phyloP scores from a whole-genome alignment of 1,140 invertebrate species.

The silkworm (Bombyx mori) region DNA sequence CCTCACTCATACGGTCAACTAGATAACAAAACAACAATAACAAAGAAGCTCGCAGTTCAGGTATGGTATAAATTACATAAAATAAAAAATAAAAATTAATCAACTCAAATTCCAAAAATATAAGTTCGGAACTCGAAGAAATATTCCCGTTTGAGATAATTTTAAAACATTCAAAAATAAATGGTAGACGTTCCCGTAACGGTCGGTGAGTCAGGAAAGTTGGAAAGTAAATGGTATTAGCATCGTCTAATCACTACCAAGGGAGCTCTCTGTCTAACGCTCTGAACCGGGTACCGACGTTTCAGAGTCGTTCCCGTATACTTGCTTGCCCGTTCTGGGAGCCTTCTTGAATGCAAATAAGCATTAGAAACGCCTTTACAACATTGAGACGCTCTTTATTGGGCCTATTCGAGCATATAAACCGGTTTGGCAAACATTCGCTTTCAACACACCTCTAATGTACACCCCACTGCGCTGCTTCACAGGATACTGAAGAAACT shows the following conservation, averaged over 20 bases:
- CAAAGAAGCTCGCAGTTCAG: too few species aligned
- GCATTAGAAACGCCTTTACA: constrained; percentile 62
- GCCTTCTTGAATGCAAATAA: constrained; percentile 67
- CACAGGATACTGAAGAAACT: background rate
- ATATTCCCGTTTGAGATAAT: constrained; percentile 33
- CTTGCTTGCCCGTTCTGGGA: constrained; percentile 44
- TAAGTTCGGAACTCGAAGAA: background rate
- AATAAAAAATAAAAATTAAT: too few species aligned
- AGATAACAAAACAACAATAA: too few species aligned
- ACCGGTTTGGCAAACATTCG: constrained; percentile 38
- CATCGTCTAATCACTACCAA: constrained; percentile 62
- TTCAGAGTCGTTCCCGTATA: constrained; percentile 42
- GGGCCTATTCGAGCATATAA: constrained; percentile 47
- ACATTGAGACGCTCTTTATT: constrained; percentile 61
- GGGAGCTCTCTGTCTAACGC: constrained; percentile 56
- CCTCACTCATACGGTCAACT: too few species aligned
- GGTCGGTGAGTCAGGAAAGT: constrained; percentile 60
- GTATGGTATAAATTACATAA: too few species aligned
- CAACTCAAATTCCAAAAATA: too few species aligned
- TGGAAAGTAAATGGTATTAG: constrained; percentile 69
- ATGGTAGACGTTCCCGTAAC: constrained; percentile 54
- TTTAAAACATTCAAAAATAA: constrained; percentile 56
- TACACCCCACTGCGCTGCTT: constrained; percentile 12
- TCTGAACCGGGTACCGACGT: constrained; percentile 33
- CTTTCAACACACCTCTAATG: constrained; percentile 31